Conservation (phyloP, 2,888 invertebrate genomes). For the Lycocerus yunnanus region DNA sequence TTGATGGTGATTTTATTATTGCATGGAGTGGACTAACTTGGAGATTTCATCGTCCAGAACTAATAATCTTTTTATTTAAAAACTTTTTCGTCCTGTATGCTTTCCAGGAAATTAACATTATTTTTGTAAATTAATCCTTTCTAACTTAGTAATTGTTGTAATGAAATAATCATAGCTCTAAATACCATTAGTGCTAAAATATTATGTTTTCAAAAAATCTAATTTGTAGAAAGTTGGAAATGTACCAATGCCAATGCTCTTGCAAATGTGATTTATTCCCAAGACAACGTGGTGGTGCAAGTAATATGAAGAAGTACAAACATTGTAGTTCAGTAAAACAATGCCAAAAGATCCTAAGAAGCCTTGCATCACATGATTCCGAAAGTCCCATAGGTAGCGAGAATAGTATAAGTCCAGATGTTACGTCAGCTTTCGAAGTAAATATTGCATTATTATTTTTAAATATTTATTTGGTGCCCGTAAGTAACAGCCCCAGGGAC, state of each 20-base stretch:
- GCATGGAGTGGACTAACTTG: not conserved
- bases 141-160: not conserved
- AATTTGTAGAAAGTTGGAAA: not conserved
- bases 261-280: not conserved
- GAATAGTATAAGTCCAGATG: slow-evolving; percentile 4
- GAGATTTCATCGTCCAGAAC: not conserved
- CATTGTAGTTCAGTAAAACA: not conserved
- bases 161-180: not conserved
- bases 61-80: not conserved
- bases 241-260: not conserved
- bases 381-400: slow-evolving; percentile 21
- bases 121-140: not conserved
- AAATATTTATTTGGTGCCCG: too few species aligned
- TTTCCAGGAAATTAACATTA: too few species aligned
- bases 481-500: too few species aligned
- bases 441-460: not conserved
- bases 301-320: not conserved
- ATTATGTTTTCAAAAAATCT: not conserved
- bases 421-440: not conserved
- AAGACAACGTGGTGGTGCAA: slow-evolving; percentile 11
- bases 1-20: not conserved
- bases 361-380: slow-evolving; percentile 27
- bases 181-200: not conserved
- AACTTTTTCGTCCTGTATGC: too few species aligned
- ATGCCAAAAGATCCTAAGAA: slow-evolving; percentile 12